Conservation (phyloP, 2,888 invertebrate genomes). For the Neria commutata region DNA sequence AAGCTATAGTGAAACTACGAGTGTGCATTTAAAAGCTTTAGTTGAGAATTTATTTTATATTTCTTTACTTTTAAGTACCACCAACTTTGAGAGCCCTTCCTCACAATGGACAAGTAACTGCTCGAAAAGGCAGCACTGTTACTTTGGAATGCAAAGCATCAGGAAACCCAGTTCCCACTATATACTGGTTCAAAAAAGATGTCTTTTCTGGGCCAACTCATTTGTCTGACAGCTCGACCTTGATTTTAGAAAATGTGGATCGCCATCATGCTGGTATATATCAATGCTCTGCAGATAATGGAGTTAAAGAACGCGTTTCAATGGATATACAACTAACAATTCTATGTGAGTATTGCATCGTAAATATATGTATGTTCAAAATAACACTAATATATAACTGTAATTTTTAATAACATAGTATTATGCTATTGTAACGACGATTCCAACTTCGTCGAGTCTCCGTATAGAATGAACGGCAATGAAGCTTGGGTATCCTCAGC, state of each 20-base stretch:
- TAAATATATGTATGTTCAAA: neutral
- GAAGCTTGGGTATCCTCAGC: no score
- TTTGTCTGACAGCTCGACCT: constrained; percentile 63
- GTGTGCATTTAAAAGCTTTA: constrained; percentile 74
- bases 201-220: constrained; percentile 61
- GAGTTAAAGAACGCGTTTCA: constrained; percentile 64
- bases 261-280: constrained; percentile 65
- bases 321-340: constrained; percentile 65
- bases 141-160: constrained; percentile 74
- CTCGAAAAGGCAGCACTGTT: constrained; percentile 71
- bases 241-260: constrained; percentile 64
- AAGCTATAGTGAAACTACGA: constrained; percentile 76
- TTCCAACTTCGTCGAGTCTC: no score
- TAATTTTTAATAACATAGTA: no score
- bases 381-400: no score
- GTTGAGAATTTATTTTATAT: constrained; percentile 38
- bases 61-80: constrained; percentile 63
- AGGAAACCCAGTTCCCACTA: constrained; percentile 76
- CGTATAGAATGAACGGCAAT: no score
- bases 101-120: constrained; percentile 71
- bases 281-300: constrained; percentile 65
- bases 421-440: no score
- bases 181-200: constrained; percentile 71
- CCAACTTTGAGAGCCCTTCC: constrained; percentile 71
- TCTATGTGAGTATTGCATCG: constrained; percentile 61